Conservation (phyloP, 2,113 vertebrate species). For the Scolopax mira region DNA sequence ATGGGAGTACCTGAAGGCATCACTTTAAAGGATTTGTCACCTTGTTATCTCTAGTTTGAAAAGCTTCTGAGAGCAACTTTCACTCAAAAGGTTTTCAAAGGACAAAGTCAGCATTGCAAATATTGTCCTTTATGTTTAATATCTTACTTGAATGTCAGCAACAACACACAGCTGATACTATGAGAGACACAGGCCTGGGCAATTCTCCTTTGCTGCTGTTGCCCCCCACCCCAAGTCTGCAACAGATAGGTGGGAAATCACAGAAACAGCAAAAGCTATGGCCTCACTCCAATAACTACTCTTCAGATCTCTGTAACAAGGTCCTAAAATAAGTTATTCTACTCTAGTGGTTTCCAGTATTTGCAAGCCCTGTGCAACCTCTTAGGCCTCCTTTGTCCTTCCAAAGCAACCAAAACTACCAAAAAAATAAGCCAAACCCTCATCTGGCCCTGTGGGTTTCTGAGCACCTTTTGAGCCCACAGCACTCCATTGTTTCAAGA, state of each 20-base stretch:
- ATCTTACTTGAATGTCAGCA: not conserved
- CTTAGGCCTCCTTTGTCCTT: not conserved
- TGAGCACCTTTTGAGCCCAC: not conserved
- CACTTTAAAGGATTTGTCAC: conserved; percentile 15
- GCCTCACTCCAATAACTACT: not conserved
- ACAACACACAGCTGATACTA: not conserved
- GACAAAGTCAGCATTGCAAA: not conserved
- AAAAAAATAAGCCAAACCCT: not conserved
- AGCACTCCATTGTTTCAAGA: not conserved
- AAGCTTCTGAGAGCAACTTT: not conserved
- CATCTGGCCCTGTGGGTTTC: not conserved
- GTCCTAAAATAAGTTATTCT: not conserved
- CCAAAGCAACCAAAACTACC: not conserved
- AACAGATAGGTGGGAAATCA: not conserved
- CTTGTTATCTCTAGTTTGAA: conserved; percentile 22
- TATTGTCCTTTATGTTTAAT: not conserved
- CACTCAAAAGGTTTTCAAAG: not conserved
- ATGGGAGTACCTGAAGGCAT: conserved; percentile 16
- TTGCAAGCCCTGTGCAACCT: not conserved
- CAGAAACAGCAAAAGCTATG: not conserved
- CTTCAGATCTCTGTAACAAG: not conserved
- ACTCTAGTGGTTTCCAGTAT: not conserved
- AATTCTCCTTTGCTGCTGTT: not conserved
- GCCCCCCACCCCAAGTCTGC: not conserved
- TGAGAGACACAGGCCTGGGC: not conserved